A percentile compares a stretch with the other conserved stretches of the same genome.
These are phyloP conservation scores for Bombus polaris DNA, from an alignment of 1,140 invertebrate genomes.

Conservation along the genomic window DNA sequence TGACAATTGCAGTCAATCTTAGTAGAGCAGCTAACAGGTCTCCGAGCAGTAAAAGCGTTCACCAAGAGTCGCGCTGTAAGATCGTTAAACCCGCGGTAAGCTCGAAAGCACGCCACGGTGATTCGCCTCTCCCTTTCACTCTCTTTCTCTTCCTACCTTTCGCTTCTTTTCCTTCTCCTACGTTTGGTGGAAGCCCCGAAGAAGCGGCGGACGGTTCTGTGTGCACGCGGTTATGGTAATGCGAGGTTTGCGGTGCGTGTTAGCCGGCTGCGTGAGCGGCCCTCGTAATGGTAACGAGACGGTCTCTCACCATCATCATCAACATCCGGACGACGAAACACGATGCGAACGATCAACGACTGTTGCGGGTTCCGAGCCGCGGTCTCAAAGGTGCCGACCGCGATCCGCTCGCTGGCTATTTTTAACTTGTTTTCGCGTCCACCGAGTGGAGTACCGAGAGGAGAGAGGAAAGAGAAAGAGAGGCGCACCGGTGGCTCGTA, in stretches of 20 bases:
- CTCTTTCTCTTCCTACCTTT: background rate
- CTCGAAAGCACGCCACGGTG: constrained; percentile 26
- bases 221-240: constrained; percentile 69
- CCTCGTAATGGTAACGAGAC: constrained; percentile 74
- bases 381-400: constrained; percentile 68
- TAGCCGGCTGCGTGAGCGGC: constrained; percentile 64
- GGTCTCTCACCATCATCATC: constrained; percentile 74
- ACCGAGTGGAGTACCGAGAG: constrained; percentile 25
- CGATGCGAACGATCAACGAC: constrained; percentile 72
- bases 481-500: constrained; percentile 34
- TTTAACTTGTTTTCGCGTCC: constrained; percentile 71
- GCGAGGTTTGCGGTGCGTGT: constrained; percentile 69
- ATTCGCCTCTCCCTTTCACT: constrained; percentile 13
- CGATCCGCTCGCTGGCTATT: constrained; percentile 63
- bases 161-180: background rate
- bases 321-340: constrained; percentile 72
- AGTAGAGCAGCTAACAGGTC: constrained; percentile 38
- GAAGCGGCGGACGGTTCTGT: constrained; percentile 47
- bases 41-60: constrained; percentile 34
- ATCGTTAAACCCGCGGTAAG: constrained; percentile 47
- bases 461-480: background rate
- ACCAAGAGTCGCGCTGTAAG: constrained; percentile 20
- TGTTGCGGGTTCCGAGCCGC: constrained; percentile 54
- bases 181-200: constrained; percentile 26
- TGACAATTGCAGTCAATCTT: constrained; percentile 49